Evolutionary conservation across 1,140 invertebrate genomes (phyloP).

Genomic region (Bursaphelenchus mucronatus): DNA sequence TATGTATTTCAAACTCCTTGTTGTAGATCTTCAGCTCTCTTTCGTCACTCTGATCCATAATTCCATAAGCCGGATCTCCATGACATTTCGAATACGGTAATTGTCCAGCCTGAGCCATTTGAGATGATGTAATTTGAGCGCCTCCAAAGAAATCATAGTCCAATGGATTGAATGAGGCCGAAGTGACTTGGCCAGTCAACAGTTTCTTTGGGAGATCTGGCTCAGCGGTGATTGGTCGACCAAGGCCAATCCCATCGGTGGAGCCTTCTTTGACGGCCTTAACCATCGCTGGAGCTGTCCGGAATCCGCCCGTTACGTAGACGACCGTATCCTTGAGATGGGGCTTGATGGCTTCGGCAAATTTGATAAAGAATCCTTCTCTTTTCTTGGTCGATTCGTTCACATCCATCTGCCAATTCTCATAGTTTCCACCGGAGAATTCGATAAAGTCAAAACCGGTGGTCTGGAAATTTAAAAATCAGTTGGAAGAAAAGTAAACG

Average conservation of each 20-base stretch:
- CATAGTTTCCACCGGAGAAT: constrained; percentile 45
- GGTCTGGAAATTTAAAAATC: neutral
- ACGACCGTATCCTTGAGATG: constrained; percentile 26
- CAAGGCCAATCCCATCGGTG: constrained; percentile 41
- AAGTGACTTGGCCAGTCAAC: neutral
- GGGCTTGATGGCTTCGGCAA: constrained; percentile 16
- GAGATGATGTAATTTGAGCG: constrained; percentile 1
- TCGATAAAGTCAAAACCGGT: constrained; percentile 46
- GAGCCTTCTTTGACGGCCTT: constrained; percentile 20
- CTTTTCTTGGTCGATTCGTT: constrained; percentile 33
- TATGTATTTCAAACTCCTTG: no score
- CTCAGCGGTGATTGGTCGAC: constrained; percentile 39
- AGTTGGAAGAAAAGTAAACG: neutral
- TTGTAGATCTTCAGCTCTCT: no score
- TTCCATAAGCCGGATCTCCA: constrained; percentile 9
- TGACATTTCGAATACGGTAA: constrained; percentile 5
- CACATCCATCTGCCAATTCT: constrained; percentile 31
- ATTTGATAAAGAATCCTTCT: constrained; percentile 23
- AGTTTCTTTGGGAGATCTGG: constrained; percentile 7
- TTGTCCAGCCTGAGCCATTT: constrained; percentile 13
- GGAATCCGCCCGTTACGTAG: constrained; percentile 30
- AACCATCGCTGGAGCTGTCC: constrained; percentile 26
- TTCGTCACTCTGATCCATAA: constrained; percentile 20
- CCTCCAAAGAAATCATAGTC: constrained; percentile 12
- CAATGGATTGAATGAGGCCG: constrained; percentile 13